These are phyloP conservation scores for Beroe ovata DNA, from an alignment of 37 sponge, comb jelly and placozoan species.

Conservation along the genomic window DNA sequence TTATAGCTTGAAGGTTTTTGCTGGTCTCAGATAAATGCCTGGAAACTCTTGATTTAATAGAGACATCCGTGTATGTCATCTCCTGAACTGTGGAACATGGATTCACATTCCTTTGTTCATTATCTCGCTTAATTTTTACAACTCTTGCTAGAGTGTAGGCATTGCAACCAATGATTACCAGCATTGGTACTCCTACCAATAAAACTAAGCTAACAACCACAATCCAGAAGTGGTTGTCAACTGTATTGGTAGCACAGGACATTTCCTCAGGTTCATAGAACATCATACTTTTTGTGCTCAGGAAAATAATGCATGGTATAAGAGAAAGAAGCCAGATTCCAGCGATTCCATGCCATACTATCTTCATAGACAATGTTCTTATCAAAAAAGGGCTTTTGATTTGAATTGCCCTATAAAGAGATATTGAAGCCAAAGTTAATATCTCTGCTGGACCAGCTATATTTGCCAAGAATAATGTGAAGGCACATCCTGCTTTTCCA, in stretches of 20 bases:
- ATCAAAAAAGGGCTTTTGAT: constrained; percentile 12
- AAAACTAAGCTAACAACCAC: background rate
- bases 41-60: no score
- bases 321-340: constrained; percentile 9
- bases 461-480: background rate
- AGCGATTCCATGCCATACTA: background rate
- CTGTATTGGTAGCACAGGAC: background rate
- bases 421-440: background rate
- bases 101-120: background rate
- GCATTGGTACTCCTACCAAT: background rate
- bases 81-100: background rate
- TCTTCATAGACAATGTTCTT: background rate
- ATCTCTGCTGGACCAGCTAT: constrained; percentile 10
- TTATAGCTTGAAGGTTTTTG: background rate
- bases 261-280: constrained; percentile 1
- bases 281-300: background rate
- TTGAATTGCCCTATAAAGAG: background rate
- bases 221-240: background rate
- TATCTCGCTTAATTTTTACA: background rate
- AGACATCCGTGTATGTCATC: no score
- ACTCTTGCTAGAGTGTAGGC: background rate
- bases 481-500: background rate
- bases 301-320: background rate
- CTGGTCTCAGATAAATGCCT: background rate
- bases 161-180: background rate